Evolutionary conservation across 2,888 invertebrate genomes (phyloP).

Genomic region (Xanthostigma xanthostigma): DNA sequence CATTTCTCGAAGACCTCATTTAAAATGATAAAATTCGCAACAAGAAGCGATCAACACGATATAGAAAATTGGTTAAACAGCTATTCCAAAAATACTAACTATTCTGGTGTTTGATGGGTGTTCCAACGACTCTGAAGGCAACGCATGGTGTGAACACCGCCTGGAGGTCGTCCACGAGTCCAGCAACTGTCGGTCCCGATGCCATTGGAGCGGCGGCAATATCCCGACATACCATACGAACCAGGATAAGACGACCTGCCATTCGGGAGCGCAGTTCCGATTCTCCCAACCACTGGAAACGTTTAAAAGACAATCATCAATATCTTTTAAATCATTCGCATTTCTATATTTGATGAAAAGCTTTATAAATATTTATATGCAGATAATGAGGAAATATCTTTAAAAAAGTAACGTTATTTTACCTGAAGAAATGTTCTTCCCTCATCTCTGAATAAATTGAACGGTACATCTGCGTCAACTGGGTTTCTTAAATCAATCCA

Average conservation of each 20-base stretch:
- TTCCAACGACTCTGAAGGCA: slow-evolving; percentile 72
- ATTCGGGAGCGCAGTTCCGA: slow-evolving; percentile 57
- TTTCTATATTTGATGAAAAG: no score
- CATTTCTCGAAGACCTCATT: not conserved
- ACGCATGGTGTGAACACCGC: slow-evolving; percentile 72
- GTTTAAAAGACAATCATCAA: not conserved
- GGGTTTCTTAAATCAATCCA: slow-evolving; percentile 69
- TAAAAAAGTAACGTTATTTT: slow-evolving; percentile 12
- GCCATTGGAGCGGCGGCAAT: slow-evolving; percentile 24
- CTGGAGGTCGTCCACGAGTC: slow-evolving; percentile 27
- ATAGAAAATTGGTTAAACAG: not conserved
- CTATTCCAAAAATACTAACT: slow-evolving; percentile 33
- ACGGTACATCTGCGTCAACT: slow-evolving; percentile 62
- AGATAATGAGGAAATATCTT: not conserved
- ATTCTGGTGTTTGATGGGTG: slow-evolving; percentile 47
- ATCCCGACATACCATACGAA: slow-evolving; percentile 66
- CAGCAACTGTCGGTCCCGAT: slow-evolving; percentile 11
- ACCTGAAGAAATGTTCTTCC: slow-evolving; percentile 70
- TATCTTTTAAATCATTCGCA: no score
- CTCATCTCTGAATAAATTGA: slow-evolving; percentile 66
- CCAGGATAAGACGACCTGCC: slow-evolving; percentile 68
- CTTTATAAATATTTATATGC: no score
- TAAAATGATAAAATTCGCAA: not conserved
- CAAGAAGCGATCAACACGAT: not conserved
- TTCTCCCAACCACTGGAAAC: slow-evolving; percentile 69